phyloP scores from a whole-genome alignment of 1,140 invertebrate species.

The Heliconius hermathena region DNA sequence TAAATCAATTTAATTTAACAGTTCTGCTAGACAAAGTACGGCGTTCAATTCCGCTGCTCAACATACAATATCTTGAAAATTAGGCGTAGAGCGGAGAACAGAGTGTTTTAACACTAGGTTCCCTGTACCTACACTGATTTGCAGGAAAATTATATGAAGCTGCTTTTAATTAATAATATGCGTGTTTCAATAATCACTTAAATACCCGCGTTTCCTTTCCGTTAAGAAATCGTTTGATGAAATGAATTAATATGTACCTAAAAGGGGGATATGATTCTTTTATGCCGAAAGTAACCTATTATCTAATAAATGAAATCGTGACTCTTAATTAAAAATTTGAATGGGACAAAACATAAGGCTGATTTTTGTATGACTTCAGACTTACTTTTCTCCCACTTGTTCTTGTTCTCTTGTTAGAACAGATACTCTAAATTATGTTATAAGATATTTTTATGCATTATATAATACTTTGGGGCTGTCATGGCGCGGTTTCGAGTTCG shows the following conservation, averaged over 20 bases:
- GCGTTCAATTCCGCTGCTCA: neutral
- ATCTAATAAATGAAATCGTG: neutral
- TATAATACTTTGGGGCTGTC: no score
- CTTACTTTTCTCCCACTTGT: no score
- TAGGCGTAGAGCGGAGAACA: neutral
- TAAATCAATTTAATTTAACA: neutral
- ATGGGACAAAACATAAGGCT: neutral
- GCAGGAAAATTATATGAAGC: neutral
- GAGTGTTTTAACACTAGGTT: neutral
- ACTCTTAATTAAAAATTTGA: conserved; percentile 9
- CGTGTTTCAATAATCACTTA: neutral
- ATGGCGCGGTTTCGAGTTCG: no score
- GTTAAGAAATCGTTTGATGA: neutral
- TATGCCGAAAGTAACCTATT: neutral
- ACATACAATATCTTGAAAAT: neutral
- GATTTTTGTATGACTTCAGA: neutral
- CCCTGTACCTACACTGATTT: neutral
- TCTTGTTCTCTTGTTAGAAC: no score
- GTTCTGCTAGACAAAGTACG: neutral
- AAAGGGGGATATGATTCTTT: neutral
- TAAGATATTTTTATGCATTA: no score
- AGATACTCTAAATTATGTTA: no score
- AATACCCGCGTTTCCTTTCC: neutral
- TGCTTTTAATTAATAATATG: neutral
- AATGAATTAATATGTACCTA: neutral